A percentile compares a stretch with the other conserved stretches of the same genome.
Evolutionary conservation across 2,113 vertebrate genomes (phyloP).

Genomic region (Desmodus rotundus): DNA sequence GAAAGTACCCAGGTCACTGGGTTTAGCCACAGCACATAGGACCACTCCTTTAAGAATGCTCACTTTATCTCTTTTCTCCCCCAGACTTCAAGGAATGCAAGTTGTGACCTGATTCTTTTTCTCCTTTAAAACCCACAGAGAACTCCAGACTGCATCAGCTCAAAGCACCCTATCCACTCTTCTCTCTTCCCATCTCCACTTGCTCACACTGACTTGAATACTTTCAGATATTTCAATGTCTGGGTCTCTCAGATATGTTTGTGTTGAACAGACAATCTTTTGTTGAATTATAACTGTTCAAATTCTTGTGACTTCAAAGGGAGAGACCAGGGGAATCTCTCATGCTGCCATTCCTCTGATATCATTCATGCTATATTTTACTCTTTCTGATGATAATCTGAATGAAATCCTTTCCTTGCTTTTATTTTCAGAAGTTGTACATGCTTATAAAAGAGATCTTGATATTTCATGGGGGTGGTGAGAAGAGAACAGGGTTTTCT

Average conservation of each 20-base stretch:
- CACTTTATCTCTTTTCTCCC: background rate
- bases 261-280: background rate
- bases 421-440: background rate
- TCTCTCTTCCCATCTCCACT: background rate
- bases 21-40: background rate
- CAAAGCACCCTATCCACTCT: background rate
- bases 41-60: background rate
- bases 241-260: background rate
- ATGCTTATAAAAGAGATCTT: background rate
- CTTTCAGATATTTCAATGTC: background rate
- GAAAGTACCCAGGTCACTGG: background rate
- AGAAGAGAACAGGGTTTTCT: background rate
- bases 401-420: background rate
- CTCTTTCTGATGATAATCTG: background rate
- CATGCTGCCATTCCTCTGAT: background rate
- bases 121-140: background rate
- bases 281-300: background rate
- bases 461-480: background rate
- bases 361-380: background rate
- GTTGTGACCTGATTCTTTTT: background rate
- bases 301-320: background rate
- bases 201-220: background rate
- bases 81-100: background rate
- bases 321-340: background rate
- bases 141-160: background rate